phyloP scores from a whole-genome alignment of 2,113 vertebrate species.

The Sterrhoptilus dennistouni region DNA sequence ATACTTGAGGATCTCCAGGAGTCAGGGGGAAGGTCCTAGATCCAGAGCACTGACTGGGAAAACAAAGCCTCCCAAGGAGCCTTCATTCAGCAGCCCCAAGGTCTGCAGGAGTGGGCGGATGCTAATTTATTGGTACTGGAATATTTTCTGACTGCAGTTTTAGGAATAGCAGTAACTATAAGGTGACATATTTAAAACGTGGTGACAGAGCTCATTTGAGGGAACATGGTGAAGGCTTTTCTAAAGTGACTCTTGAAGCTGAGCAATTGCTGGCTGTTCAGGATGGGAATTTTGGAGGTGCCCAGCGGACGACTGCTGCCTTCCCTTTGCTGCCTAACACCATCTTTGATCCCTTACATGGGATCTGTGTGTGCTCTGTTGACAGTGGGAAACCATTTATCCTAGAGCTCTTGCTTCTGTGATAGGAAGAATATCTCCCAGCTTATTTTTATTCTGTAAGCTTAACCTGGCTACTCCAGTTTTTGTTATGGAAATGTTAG shows the following conservation, averaged over 20 bases:
- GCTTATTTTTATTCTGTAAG: neutral
- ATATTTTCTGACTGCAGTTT: neutral
- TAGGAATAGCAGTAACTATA: neutral
- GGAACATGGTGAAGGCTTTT: neutral
- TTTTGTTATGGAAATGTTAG: neutral
- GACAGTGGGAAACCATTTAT: neutral
- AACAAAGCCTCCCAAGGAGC: rapidly evolving
- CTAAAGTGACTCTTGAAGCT: neutral
- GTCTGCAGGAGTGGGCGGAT: neutral
- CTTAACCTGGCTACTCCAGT: neutral
- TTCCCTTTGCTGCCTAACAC: neutral
- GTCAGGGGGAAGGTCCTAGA: neutral
- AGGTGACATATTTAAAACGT: rapidly evolving
- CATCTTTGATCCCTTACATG: rapidly evolving
- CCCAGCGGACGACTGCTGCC: neutral
- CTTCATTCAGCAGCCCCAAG: rapidly evolving
- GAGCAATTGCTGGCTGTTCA: rapidly evolving
- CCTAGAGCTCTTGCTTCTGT: neutral
- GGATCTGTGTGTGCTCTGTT: rapidly evolving
- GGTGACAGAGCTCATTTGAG: rapidly evolving
- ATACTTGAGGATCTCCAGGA: no score
- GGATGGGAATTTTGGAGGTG: neutral
- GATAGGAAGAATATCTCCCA: neutral
- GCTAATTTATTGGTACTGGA: neutral
- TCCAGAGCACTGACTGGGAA: neutral